Evolutionary conservation across 2,113 vertebrate genomes (phyloP).

Genomic region (Anhinga rufa): DNA sequence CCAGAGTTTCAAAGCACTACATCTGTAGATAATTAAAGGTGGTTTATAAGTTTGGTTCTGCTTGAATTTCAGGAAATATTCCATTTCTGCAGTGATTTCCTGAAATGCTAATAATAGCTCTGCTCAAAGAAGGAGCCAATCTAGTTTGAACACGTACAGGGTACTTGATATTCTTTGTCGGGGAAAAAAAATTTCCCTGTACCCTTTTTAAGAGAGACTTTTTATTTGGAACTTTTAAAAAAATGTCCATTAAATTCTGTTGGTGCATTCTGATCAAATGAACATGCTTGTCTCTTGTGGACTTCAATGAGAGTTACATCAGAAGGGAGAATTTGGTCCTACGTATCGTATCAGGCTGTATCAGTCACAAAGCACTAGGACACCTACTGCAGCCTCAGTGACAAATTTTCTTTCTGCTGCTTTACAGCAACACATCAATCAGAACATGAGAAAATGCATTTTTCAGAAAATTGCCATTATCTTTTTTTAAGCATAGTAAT

Average conservation of each 20-base stretch:
- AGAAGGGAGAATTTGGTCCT: slow-evolving; percentile 17
- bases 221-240: slow-evolving; percentile 2
- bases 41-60: slow-evolving; percentile 46
- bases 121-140: background rate
- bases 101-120: slow-evolving; percentile 56
- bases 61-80: slow-evolving; percentile 54
- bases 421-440: slow-evolving; percentile 57
- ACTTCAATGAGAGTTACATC: slow-evolving; percentile 44
- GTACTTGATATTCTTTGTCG: background rate
- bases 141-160: background rate
- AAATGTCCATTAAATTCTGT: slow-evolving; percentile 26
- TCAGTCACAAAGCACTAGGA: slow-evolving; percentile 35
- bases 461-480: slow-evolving; percentile 57
- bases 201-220: background rate
- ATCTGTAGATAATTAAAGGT: slow-evolving; percentile 57
- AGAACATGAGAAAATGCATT: slow-evolving; percentile 40
- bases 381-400: slow-evolving; percentile 37
- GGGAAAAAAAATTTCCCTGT: background rate
- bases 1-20: slow-evolving; percentile 44
- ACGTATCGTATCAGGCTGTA: background rate
- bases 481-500: slow-evolving; percentile 38
- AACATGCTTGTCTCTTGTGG: background rate
- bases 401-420: slow-evolving; percentile 46
- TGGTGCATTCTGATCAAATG: slow-evolving; percentile 47
- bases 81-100: slow-evolving; percentile 37